Percentiles rank a stretch among this genome's conserved stretches.
phyloP scores from a whole-genome alignment of 2,113 vertebrate species.

The Artemisiospiza belli region DNA sequence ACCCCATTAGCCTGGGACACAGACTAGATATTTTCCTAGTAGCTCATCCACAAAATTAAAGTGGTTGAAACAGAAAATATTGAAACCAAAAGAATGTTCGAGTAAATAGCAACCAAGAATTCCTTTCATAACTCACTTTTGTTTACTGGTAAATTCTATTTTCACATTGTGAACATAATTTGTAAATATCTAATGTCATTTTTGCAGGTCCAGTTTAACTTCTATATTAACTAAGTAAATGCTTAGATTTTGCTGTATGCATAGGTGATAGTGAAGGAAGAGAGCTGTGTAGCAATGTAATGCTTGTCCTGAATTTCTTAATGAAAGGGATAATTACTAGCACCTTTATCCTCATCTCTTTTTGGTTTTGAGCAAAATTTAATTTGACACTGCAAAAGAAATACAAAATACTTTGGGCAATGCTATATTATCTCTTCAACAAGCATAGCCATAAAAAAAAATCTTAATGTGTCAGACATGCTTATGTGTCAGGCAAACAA shows the following conservation, averaged over 20 bases:
- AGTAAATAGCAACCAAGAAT: conserved; percentile 11
- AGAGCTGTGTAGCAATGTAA: neutral
- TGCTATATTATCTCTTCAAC: neutral
- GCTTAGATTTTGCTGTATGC: neutral
- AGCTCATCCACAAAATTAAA: conserved; percentile 49
- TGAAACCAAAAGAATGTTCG: neutral
- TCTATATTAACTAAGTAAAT: neutral
- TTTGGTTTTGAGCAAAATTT: neutral
- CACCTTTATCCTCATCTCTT: neutral
- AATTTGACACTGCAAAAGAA: neutral
- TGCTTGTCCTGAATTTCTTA: neutral
- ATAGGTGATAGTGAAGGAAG: neutral
- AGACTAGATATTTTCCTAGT: conserved; percentile 39
- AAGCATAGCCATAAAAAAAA: neutral
- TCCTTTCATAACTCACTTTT: conserved; percentile 10
- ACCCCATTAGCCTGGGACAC: conserved; percentile 57
- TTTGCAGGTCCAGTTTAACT: neutral
- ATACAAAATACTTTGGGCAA: neutral
- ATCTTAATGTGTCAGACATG: neutral
- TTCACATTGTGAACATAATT: neutral
- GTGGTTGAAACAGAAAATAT: neutral
- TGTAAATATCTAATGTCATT: neutral
- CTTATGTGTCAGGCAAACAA: neutral
- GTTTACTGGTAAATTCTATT: conserved; percentile 14
- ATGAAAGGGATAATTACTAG: neutral